Evolutionary conservation across 1,140 invertebrate species (phyloP), one percentile per base, ranked within the genome.

Genomic region (Hypothenemus hampei): DNA sequence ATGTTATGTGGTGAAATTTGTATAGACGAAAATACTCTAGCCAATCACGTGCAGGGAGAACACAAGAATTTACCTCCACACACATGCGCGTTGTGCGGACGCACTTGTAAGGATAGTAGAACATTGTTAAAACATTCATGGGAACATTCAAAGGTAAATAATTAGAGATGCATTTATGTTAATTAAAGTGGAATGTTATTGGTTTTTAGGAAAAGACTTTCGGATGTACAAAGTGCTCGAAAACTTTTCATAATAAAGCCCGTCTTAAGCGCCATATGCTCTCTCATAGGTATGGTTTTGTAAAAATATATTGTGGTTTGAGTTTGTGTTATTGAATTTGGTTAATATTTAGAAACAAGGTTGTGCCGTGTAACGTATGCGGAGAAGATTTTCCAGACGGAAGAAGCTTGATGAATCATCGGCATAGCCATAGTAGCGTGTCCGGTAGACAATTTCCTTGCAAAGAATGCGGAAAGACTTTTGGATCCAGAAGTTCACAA

Each of bases 401-500:
- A 0, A 71, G 83, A 20, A 79, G 82, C 1, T 69, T 87, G 0
- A 81, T 85, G 53, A 85, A 83, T 63, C 85, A 87, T 70, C 73
- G 83, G 23, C 82, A 84, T 66, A 83, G 81, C 22, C 67, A 69
- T 35, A 69, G 65, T 24, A 65, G 62, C 43, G 68, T 79, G 0
- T 75, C 81, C 2, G 81, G 81, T 0, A 73, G 82, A 57, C 79
- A 87, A 20, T 91, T 91, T 61, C 86, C 86, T 3, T 99, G 97
- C 68, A 77, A 80, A 44, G 85, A 87, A 61, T 90, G 87, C 65
- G 86, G 86, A 0, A 89, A 90, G 69, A 86, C 86, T n/a, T 89
- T 89, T 61, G 85, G 86, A 3, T 87, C 86, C 59, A 77, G 90
- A 43, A 97, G 93, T 77, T 87, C 96, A 0, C 86, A 89, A 54